Percentiles rank a stretch among this genome's conserved stretches.
phyloP scores from a whole-genome alignment of 2,888 invertebrate species.

The Epinotia nisella region DNA sequence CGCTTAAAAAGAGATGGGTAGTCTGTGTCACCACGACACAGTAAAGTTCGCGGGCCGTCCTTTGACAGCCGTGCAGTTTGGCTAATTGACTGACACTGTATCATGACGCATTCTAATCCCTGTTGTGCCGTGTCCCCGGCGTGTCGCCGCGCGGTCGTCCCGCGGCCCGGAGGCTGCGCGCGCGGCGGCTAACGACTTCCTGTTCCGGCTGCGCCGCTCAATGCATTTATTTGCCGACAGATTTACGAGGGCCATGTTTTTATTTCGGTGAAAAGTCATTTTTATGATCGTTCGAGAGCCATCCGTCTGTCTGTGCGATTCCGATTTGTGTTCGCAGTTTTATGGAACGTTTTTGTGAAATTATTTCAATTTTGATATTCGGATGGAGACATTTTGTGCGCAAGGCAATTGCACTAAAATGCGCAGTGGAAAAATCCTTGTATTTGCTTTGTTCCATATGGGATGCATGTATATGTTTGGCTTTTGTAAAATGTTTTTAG shows the following conservation, averaged over 20 bases:
- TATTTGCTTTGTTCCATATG: no score
- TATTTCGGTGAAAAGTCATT: slow-evolving; percentile 38
- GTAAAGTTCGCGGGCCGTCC: no score
- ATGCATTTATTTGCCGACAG: slow-evolving; percentile 36
- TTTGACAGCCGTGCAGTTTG: background rate
- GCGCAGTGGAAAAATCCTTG: no score
- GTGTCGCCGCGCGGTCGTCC: background rate
- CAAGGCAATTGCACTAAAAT: background rate
- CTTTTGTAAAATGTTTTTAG: no score
- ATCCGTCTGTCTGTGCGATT: slow-evolving; percentile 45
- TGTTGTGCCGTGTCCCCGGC: background rate
- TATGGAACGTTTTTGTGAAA: slow-evolving; percentile 49
- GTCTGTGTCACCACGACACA: no score
- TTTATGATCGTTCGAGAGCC: slow-evolving; percentile 40
- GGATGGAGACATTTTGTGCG: background rate
- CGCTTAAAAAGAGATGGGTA: no score
- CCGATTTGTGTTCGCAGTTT: slow-evolving; percentile 58
- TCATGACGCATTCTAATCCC: background rate
- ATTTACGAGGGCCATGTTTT: slow-evolving; percentile 41
- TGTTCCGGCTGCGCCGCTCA: slow-evolving; percentile 58
- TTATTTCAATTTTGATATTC: slow-evolving; percentile 36
- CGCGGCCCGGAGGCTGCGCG: slow-evolving; percentile 18
- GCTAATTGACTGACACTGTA: background rate
- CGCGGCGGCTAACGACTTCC: slow-evolving; percentile 71
- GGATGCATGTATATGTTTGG: no score